These are phyloP conservation scores for Serranus cabrilla DNA, from an alignment of 2,797 vertebrate species.

Conservation along the genomic window DNA sequence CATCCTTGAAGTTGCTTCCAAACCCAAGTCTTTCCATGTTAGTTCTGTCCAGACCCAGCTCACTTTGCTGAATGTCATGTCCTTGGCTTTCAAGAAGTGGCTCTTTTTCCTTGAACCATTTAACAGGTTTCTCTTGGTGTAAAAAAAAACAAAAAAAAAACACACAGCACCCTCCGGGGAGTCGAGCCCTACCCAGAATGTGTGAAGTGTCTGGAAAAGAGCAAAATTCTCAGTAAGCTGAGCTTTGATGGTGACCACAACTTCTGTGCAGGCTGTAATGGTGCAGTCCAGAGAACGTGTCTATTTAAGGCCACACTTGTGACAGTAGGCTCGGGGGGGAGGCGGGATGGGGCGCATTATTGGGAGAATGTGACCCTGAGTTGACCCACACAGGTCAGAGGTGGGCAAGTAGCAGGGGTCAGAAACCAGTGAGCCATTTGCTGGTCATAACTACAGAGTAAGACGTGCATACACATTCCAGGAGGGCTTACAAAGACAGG, in stretches of 20 bases:
- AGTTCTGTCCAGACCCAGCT: slow-evolving; percentile 44
- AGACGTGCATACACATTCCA: slow-evolving; percentile 24
- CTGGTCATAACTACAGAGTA: slow-evolving; percentile 24
- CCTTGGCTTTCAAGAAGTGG: slow-evolving; percentile 47
- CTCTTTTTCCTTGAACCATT: slow-evolving; percentile 56
- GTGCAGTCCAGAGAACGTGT: slow-evolving; percentile 40
- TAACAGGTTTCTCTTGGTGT: slow-evolving; percentile 43
- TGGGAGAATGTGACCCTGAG: slow-evolving; percentile 62
- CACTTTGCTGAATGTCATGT: slow-evolving; percentile 50
- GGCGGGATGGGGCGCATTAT: slow-evolving; percentile 11
- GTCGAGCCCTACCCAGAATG: slow-evolving; percentile 35
- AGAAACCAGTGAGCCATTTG: background rate
- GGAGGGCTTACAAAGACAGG: slow-evolving; percentile 16
- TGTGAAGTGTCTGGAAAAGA: slow-evolving; percentile 43
- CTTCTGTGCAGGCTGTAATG: slow-evolving; percentile 4
- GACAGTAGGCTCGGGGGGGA: slow-evolving; percentile 23
- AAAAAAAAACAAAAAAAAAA: slow-evolving; percentile 4
- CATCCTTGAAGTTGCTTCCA: slow-evolving; percentile 53
- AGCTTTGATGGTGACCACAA: slow-evolving; percentile 24
- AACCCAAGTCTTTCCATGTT: slow-evolving; percentile 55
- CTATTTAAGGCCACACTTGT: slow-evolving; percentile 58
- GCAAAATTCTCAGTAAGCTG: slow-evolving; percentile 34
- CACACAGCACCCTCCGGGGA: slow-evolving; percentile 22
- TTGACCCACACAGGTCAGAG: slow-evolving; percentile 43
- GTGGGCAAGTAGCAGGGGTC: background rate